Percentiles rank a stretch among this genome's conserved stretches.
Evolutionary conservation across 30 jellyfish, hydroid and myxozoan genomes (phyloP).

Genomic region (Aurelia aurita): DNA sequence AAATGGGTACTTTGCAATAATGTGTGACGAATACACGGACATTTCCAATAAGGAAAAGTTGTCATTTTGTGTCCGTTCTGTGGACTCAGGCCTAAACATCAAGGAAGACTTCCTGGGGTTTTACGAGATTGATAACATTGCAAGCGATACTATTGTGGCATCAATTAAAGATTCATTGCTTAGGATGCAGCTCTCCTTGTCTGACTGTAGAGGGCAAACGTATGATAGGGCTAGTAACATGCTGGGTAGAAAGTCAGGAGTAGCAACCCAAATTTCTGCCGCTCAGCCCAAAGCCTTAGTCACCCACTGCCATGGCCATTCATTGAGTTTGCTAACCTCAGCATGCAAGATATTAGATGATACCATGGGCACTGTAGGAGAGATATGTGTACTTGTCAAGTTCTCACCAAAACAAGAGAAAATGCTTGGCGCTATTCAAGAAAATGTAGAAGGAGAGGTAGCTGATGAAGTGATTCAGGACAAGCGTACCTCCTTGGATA

Average conservation of each 20-base stretch:
- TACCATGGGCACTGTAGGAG: conserved; percentile 63
- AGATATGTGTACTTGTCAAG: conserved; percentile 48
- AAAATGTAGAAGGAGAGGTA: conserved; percentile 27
- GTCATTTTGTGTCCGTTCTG: conserved; percentile 62
- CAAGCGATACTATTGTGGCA: conserved; percentile 69
- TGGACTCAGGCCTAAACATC: conserved; percentile 42
- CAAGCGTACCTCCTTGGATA: conserved; percentile 14
- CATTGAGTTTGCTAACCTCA: conserved; percentile 62
- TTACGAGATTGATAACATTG: conserved; percentile 61
- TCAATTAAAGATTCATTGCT: conserved; percentile 61
- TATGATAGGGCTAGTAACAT: conserved; percentile 83
- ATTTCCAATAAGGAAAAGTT: conserved; percentile 59
- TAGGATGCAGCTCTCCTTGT: conserved; percentile 71
- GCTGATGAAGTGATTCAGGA: not conserved
- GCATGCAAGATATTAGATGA: conserved; percentile 53
- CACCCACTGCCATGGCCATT: conserved; percentile 82
- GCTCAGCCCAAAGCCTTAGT: conserved; percentile 69
- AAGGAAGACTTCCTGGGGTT: conserved; percentile 77
- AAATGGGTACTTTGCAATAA: conserved; percentile 60
- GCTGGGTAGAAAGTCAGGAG: conserved; percentile 86
- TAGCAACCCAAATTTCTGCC: conserved; percentile 67
- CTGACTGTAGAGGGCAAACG: conserved; percentile 74
- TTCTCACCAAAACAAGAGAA: conserved; percentile 55
- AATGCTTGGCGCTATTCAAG: conserved; percentile 27
- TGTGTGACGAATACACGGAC: conserved; percentile 78